Base-by-base conservation (phyloP, 2,888 invertebrate species). In the Xestobium rufovillosum region DNA sequence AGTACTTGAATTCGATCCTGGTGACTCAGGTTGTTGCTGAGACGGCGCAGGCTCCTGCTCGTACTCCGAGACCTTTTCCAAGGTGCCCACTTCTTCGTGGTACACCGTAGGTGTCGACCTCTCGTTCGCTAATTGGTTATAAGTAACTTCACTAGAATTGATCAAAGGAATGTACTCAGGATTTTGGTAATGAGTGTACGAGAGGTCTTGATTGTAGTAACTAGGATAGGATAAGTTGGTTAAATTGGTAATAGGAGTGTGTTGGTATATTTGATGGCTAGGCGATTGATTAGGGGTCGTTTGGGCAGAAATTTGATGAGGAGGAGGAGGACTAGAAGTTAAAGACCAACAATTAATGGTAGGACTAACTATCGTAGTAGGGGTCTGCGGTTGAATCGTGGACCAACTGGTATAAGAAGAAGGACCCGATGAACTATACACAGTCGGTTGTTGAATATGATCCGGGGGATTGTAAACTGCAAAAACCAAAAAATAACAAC, bases 311-410 rank as follows among this genome's bases (percentile, higher is more conserved):
- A 61, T 49, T 45, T 65, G 62, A 39, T 63, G 61, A 3, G 63
- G 62, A 3, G 64, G 63, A 3, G 65, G 63, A 3, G 66, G 63
- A 45, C 61, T 62, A n/a, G 66, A 61, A 2, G 65, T 61, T 17
- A 65, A 44, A 2, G 65, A 63, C 67, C 67, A 67, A 46, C 67
- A 67, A 45, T 66, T 67, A 23, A 67, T 57, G 1, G 64, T 48
- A 4, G 64, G 56, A 27, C 57, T 57, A 41, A 64, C 54, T 10
- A 63, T 56, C 4, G 62, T 57, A 2, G 60, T 52, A 11, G 65
- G 56, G 1, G 64, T 51, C 52, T 63, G 65, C 1, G 61, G 55
- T 41, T 61, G 64, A 44, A 60, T 52, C 11, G 62, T 48, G 1
- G 66, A 58, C 67, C 66, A 66, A 34, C 58, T 60, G 3, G 63